Evolutionary conservation across 2,888 invertebrate genomes (phyloP).

Genomic region (Oeneis ivallda): DNA sequence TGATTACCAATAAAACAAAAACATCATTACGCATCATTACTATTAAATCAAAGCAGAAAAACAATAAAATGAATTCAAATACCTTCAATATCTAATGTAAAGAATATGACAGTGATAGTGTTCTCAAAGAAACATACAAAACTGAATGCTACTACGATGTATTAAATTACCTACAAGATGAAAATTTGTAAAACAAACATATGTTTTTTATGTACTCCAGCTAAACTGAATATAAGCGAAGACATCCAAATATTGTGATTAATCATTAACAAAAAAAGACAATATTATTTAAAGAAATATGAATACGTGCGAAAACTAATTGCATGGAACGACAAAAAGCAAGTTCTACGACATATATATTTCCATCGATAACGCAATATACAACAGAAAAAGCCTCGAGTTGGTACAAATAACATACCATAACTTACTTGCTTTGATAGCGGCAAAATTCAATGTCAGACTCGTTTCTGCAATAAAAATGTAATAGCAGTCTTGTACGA

Average conservation of each 20-base stretch:
- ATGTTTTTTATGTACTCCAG: neutral
- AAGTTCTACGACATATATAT: slow-evolving; percentile 22
- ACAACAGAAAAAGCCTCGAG: slow-evolving; percentile 35
- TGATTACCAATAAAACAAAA: neutral
- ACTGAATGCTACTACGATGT: neutral
- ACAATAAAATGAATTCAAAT: slow-evolving; percentile 2
- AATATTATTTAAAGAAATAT: neutral
- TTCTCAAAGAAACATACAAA: neutral
- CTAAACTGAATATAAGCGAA: slow-evolving; percentile 4
- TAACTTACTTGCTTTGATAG: slow-evolving; percentile 41
- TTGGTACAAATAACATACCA: slow-evolving; percentile 36
- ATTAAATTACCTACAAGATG: neutral
- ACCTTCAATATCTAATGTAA: slow-evolving; percentile 13
- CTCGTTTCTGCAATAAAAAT: slow-evolving; percentile 43
- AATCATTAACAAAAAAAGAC: neutral
- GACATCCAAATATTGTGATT: slow-evolving; percentile 8
- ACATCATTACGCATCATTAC: slow-evolving; percentile 6
- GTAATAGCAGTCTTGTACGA: slow-evolving; percentile 42
- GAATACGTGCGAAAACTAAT: slow-evolving; percentile 28
- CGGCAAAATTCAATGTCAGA: slow-evolving; percentile 40
- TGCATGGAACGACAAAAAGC: slow-evolving; percentile 22
- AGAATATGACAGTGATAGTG: slow-evolving; percentile 19
- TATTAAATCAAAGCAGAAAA: neutral
- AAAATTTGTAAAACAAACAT: slow-evolving; percentile 5
- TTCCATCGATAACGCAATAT: slow-evolving; percentile 15